phyloP scores from a whole-genome alignment of 2,888 invertebrate genomes.

The Microplitis deprimator region DNA sequence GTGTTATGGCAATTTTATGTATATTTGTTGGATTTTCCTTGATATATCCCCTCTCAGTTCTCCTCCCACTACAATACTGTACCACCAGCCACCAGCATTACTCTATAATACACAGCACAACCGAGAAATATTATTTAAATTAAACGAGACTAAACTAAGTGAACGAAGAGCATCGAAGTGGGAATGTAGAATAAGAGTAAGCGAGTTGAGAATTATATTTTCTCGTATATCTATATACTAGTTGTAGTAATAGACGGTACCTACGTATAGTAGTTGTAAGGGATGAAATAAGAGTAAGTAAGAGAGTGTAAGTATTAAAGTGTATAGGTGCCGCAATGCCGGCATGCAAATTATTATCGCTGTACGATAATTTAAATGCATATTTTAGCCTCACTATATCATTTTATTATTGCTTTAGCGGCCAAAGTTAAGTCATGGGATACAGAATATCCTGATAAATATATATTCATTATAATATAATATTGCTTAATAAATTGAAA shows the following conservation, averaged over 20 bases:
- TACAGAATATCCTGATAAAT: constrained; percentile 1
- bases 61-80: constrained; percentile 20
- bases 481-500: background rate
- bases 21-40: constrained; percentile 64
- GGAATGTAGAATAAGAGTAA: constrained; percentile 47
- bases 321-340: constrained; percentile 59
- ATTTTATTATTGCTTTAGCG: constrained; percentile 70
- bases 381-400: constrained; percentile 71
- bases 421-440: constrained; percentile 47
- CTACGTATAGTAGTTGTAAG: constrained; percentile 17
- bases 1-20: constrained; percentile 72
- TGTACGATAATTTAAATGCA: constrained; percentile 72
- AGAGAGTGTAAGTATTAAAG: constrained; percentile 43
- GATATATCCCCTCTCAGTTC: constrained; percentile 10
- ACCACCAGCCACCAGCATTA: constrained; percentile 9
- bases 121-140: constrained; percentile 72
- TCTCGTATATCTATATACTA: constrained; percentile 23
- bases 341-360: constrained; percentile 72
- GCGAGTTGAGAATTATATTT: constrained; percentile 48
- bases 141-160: constrained; percentile 72
- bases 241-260: background rate
- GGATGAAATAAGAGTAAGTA: constrained; percentile 36
- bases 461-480: background rate
- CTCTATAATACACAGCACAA: constrained; percentile 49
- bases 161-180: constrained; percentile 55